Percentiles rank a stretch among this genome's conserved stretches.
phyloP scores from a whole-genome alignment of 2,888 invertebrate species.

The Podabrus alpinus region DNA sequence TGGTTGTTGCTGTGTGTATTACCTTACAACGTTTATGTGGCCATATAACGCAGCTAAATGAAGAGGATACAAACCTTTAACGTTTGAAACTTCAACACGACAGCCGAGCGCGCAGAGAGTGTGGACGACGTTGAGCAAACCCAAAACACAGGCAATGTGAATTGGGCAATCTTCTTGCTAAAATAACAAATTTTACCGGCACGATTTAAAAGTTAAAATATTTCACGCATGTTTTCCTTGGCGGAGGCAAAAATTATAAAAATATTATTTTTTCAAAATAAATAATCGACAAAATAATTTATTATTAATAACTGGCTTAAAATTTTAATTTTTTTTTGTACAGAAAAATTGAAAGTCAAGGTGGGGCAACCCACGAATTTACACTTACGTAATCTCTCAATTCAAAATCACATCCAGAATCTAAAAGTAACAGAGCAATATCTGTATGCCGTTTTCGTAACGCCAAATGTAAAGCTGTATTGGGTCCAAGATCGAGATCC shows the following conservation, averaged over 20 bases:
- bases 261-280: too few species aligned
- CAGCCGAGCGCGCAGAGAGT: constrained; percentile 64
- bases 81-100: constrained; percentile 66
- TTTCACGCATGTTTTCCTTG: too few species aligned
- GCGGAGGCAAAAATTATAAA: too few species aligned
- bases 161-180: constrained; percentile 65
- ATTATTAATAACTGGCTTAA: too few species aligned
- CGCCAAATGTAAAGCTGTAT: constrained; percentile 65
- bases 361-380: constrained; percentile 34
- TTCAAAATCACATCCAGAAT: constrained; percentile 64
- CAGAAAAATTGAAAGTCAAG: background rate
- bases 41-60: constrained; percentile 75
- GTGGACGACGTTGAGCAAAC: constrained; percentile 61
- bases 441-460: constrained; percentile 60
- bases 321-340: background rate
- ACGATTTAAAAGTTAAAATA: too few species aligned
- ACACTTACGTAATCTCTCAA: constrained; percentile 59
- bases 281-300: too few species aligned
- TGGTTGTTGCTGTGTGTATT: background rate
- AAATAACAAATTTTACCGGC: constrained; percentile 28
- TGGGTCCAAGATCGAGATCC: constrained; percentile 53
- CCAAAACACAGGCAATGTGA: constrained; percentile 62
- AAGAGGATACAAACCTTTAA: constrained; percentile 65
- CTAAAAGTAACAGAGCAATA: constrained; percentile 63
- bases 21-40: constrained; percentile 70